phyloP scores from a whole-genome alignment of 2,888 invertebrate species.

The Sericinus montela region DNA sequence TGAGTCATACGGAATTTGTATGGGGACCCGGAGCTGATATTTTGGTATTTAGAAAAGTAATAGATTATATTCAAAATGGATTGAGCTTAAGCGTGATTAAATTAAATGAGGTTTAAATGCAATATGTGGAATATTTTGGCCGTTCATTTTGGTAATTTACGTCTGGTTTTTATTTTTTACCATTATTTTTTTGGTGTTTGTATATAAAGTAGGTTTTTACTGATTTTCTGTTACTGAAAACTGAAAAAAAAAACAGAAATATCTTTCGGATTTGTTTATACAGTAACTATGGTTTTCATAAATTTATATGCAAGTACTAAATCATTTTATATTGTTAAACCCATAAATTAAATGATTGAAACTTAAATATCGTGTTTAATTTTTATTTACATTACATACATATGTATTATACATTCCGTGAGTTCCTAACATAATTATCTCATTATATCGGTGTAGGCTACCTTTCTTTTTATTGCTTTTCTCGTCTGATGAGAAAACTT shows the following conservation, averaged over 20 bases:
- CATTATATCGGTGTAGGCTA: slow-evolving; percentile 21
- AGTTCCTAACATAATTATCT: no score
- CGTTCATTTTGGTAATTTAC: no score
- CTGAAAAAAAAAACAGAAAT: no score
- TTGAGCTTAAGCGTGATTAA: slow-evolving; percentile 23
- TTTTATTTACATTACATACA: no score
- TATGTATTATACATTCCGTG: neutral
- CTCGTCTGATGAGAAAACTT: slow-evolving; percentile 38
- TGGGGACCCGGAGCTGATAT: slow-evolving; percentile 42
- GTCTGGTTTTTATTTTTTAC: no score
- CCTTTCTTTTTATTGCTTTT: slow-evolving; percentile 32
- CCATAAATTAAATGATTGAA: slow-evolving; percentile 1
- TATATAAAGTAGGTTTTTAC: no score
- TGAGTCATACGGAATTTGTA: slow-evolving; percentile 54
- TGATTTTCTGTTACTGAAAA: no score
- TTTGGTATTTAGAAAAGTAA: slow-evolving; percentile 42
- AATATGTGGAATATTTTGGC: neutral
- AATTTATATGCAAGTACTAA: no score
- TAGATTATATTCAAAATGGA: slow-evolving; percentile 39
- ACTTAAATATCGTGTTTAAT: neutral
- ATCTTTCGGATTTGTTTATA: no score
- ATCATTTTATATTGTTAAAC: no score
- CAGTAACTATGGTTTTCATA: no score
- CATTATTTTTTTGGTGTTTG: no score
- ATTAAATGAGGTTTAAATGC: slow-evolving; percentile 21